These are phyloP conservation scores for Neosilurus hyrtlii DNA, from an alignment of 2,797 vertebrate genomes.

Conservation along the genomic window DNA sequence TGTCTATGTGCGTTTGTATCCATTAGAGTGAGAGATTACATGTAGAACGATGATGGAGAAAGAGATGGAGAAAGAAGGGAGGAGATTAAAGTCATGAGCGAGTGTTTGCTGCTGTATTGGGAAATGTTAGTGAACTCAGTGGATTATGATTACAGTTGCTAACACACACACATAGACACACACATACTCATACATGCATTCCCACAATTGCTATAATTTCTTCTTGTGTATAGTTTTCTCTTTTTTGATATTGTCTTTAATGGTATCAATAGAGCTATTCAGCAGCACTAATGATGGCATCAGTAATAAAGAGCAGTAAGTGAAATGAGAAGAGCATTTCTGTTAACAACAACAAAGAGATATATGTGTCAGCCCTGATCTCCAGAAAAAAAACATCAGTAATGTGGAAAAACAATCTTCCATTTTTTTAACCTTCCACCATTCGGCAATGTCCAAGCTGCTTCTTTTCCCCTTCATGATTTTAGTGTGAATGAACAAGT, in stretches of 20 bases:
- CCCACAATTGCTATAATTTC: constrained; percentile 7
- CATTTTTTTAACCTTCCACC: neutral
- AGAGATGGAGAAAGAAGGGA: constrained; percentile 25
- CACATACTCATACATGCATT: neutral
- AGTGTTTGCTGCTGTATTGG: neutral
- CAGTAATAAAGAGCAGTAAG: constrained; percentile 18
- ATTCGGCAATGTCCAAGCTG: neutral
- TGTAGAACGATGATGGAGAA: constrained; percentile 22
- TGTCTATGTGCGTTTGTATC: constrained; percentile 46
- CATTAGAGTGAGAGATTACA: constrained; percentile 30
- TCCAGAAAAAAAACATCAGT: neutral
- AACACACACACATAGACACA: neutral
- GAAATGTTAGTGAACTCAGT: neutral
- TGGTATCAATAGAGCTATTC: neutral
- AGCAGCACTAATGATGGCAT: constrained; percentile 6
- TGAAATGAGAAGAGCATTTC: neutral
- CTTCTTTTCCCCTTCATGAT: neutral
- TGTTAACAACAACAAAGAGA: neutral
- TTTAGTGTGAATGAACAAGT: neutral
- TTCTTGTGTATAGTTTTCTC: neutral
- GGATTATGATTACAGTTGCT: neutral
- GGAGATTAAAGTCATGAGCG: constrained; percentile 19
- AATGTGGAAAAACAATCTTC: neutral
- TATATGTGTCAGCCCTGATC: neutral
- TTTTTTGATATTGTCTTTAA: constrained; percentile 3